Conservation (phyloP, 2,888 invertebrate species). For the Anarsia innoxiella region DNA sequence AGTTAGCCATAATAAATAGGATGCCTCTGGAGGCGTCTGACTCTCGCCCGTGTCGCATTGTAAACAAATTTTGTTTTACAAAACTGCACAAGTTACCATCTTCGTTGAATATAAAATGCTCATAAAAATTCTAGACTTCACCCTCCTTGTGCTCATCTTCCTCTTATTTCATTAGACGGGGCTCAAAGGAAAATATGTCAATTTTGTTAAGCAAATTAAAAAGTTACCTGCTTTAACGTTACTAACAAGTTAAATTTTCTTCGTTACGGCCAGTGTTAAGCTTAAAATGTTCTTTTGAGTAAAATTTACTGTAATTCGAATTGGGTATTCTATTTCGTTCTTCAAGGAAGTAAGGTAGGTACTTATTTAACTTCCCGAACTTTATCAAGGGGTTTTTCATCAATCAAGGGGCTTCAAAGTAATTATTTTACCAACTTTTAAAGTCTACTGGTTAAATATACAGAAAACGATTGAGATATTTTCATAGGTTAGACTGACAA, state of each 20-base stretch:
- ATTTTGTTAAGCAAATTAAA: conserved; percentile 61
- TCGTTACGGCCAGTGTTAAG: conserved; percentile 37
- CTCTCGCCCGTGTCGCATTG: conserved; percentile 25
- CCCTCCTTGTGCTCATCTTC: conserved; percentile 29
- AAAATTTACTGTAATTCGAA: conserved; percentile 15
- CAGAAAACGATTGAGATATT: no score
- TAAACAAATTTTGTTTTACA: conserved; percentile 33
- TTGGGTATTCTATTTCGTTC: not conserved
- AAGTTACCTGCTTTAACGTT: conserved; percentile 64
- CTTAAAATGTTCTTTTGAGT: conserved; percentile 10
- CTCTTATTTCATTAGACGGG: conserved; percentile 50
- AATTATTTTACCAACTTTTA: no score
- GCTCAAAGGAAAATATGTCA: conserved; percentile 63
- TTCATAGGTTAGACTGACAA: no score
- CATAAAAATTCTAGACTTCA: conserved; percentile 51
- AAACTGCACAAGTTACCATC: conserved; percentile 33
- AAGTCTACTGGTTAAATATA: no score
- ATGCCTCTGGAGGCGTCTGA: conserved; percentile 26
- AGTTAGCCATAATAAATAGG: conserved; percentile 41
- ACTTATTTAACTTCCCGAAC: no score
- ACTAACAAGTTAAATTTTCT: conserved; percentile 60
- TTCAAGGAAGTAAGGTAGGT: no score
- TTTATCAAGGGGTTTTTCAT: no score
- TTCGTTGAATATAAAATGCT: conserved; percentile 39
- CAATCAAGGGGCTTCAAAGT: no score